Evolutionary conservation across 2,888 invertebrate genomes (phyloP).

Genomic region (Halictus quadricinctus): DNA sequence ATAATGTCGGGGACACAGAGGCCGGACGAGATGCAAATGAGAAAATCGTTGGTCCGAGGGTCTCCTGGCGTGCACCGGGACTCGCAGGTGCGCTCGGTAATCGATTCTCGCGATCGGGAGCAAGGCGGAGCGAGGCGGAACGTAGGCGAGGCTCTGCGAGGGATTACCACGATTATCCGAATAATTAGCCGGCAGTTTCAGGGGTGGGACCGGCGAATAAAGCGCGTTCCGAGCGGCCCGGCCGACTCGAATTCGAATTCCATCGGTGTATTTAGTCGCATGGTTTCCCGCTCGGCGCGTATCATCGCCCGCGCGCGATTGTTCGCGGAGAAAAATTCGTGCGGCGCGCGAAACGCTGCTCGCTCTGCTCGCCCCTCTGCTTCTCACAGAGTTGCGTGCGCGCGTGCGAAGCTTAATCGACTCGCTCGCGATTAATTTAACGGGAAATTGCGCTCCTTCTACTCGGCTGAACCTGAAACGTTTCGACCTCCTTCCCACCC

Average conservation of each 20-base stretch:
- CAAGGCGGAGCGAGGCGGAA: constrained; percentile 29
- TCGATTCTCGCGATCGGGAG: constrained; percentile 76
- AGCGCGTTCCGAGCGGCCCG: constrained; percentile 52
- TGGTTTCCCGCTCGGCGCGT: constrained; percentile 30
- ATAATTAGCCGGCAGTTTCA: constrained; percentile 77
- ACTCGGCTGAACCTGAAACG: constrained; percentile 7
- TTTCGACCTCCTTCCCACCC: not conserved
- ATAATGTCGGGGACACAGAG: constrained; percentile 38
- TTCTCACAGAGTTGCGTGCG: not conserved
- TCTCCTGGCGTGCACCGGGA: not conserved
- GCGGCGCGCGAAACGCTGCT: not conserved
- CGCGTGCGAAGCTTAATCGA: not conserved
- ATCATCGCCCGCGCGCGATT: constrained; percentile 45
- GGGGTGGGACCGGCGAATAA: constrained; percentile 74
- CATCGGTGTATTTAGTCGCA: constrained; percentile 62
- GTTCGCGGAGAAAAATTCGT: constrained; percentile 27
- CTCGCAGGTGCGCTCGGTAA: constrained; percentile 67
- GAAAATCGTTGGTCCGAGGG: constrained; percentile 28
- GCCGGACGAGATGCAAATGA: constrained; percentile 61
- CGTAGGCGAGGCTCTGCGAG: constrained; percentile 63
- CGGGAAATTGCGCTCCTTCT: constrained; percentile 19
- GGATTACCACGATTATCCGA: constrained; percentile 80
- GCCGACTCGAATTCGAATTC: constrained; percentile 57
- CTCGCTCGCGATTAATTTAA: constrained; percentile 31
- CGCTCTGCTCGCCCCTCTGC: not conserved